Evolutionary conservation across 1,140 invertebrate genomes (phyloP), one percentile per base, ranked within the genome.

Genomic region (Metopolophium dirhodum): DNA sequence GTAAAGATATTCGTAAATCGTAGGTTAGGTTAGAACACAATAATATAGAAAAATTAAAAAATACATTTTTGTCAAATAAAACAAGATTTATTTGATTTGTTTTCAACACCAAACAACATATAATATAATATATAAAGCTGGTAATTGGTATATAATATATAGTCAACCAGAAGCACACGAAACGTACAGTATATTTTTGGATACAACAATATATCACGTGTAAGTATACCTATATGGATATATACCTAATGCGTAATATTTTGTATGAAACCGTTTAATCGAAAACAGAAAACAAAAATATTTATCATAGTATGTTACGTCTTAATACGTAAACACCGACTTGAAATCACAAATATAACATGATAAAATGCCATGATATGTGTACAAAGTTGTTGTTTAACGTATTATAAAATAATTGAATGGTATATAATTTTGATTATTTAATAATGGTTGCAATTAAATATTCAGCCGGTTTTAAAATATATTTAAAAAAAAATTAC

Each of bases 21-120:
- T 54, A 54, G 51, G 49, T 51, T 18, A 51, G 49, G 49, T 57
- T 57, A 26, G 0, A n/a, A 68, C 9, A 30, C 61, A 68, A 30
- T 2, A 68, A 30, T 2, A 68, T 11, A 68, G 61, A 26, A 30
- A 68, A n/a, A 68, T 68, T 68, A 68, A 68, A 11, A 68, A 30
- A 68, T 68, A 68, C 61, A 68, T 68, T 68, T 61, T 68, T 68
- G 30, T 68, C 61, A 68, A 68, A 68, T 68, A 68, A 68, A 68
- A 68, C 30, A 68, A 68, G 61, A 68, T 68, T 68, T 68, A 68
- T 68, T 68, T 68, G 61, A 68, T 68, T 68, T 9, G 7, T 54
- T 68, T 68, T 68, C 61, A 68, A 68, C 61, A 68, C 61, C 61
- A 68, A 68, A 68, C 30, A 68, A 68, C 61, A 68, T 30, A 68